phyloP scores from a whole-genome alignment of 2,797 vertebrate genomes.

The Sebastes kiyomatsui region DNA sequence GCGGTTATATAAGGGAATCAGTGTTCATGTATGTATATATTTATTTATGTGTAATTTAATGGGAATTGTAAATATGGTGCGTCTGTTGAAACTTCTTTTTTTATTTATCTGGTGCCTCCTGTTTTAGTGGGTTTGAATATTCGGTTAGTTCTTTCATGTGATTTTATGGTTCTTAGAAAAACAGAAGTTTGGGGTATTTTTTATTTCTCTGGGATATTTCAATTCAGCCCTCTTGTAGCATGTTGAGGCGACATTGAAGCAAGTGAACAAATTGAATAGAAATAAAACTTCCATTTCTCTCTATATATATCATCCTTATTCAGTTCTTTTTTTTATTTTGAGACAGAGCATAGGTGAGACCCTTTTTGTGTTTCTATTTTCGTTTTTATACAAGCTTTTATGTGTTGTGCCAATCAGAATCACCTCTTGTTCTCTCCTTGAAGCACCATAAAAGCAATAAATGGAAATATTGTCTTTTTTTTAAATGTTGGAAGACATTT shows the following conservation, averaged over 20 bases:
- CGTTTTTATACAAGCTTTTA: slow-evolving; percentile 87
- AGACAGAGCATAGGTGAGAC: slow-evolving; percentile 83
- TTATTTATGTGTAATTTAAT: slow-evolving; percentile 99
- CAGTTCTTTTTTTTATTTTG: slow-evolving; percentile 83
- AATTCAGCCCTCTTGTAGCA: slow-evolving; percentile 99
- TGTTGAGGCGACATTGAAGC: slow-evolving; percentile 95
- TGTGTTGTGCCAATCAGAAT: slow-evolving; percentile 90
- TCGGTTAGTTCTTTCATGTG: slow-evolving; percentile 97
- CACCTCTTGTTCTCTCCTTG: slow-evolving; percentile 88
- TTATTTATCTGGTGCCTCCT: slow-evolving; percentile 99
- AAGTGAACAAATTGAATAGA: slow-evolving; percentile 92
- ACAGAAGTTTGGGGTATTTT: slow-evolving; percentile 88
- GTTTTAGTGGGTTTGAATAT: slow-evolving; percentile 99
- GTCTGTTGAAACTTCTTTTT: slow-evolving; percentile 96
- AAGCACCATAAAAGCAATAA: slow-evolving; percentile 98
- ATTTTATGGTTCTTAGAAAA: slow-evolving; percentile 97
- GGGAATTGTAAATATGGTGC: slow-evolving; percentile 99
- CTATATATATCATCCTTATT: slow-evolving; percentile 86
- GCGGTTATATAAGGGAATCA: slow-evolving; percentile 97
- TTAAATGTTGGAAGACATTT: slow-evolving; percentile 87
- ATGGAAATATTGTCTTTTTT: slow-evolving; percentile 90
- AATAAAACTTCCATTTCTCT: slow-evolving; percentile 90
- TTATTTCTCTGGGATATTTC: slow-evolving; percentile 91
- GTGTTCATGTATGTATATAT: slow-evolving; percentile 99
- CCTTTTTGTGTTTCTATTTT: slow-evolving; percentile 89